Conservation (phyloP, 2,888 invertebrate species). For the Ypsolopha scabrella region DNA sequence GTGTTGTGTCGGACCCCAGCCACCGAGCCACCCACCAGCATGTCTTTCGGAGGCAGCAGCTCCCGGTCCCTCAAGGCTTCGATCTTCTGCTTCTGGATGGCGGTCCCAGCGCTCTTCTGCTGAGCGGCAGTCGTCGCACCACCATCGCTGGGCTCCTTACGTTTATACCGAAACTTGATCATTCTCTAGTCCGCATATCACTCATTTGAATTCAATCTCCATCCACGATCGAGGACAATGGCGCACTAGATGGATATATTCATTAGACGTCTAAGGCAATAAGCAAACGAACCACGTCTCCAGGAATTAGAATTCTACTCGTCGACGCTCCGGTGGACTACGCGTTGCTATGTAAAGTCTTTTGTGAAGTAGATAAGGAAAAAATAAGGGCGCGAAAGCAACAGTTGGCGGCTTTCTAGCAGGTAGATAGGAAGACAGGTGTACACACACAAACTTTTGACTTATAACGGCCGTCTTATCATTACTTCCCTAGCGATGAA, state of each 20-base stretch:
- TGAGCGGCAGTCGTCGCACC: conserved; percentile 15
- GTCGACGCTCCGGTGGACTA: conserved; percentile 17
- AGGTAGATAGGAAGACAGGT: conserved; percentile 13
- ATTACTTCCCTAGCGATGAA: too few species aligned
- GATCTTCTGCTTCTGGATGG: conserved; percentile 61
- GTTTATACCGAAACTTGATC: conserved; percentile 77
- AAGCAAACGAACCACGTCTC: conserved; percentile 54
- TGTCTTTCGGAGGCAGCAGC: conserved; percentile 56
- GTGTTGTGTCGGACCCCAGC: conserved; percentile 58
- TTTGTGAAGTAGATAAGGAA: neutral
- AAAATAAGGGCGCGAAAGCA: conserved; percentile 41
- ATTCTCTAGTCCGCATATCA: conserved; percentile 42
- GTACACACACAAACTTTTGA: neutral
- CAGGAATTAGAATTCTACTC: conserved; percentile 42
- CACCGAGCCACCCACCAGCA: conserved; percentile 46
- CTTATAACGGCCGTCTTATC: too few species aligned
- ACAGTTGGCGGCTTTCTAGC: conserved; percentile 22
- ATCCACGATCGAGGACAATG: conserved; percentile 42
- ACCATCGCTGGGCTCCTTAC: conserved; percentile 64
- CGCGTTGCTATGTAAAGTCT: conserved; percentile 30
- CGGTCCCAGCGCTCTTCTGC: conserved; percentile 31
- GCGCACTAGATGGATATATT: conserved; percentile 47
- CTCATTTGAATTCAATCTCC: conserved; percentile 37
- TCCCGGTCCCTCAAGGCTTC: conserved; percentile 55
- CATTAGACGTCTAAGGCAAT: conserved; percentile 46